Conservation (phyloP, 2,113 vertebrate genomes). For the Lampris megalopsis region DNA sequence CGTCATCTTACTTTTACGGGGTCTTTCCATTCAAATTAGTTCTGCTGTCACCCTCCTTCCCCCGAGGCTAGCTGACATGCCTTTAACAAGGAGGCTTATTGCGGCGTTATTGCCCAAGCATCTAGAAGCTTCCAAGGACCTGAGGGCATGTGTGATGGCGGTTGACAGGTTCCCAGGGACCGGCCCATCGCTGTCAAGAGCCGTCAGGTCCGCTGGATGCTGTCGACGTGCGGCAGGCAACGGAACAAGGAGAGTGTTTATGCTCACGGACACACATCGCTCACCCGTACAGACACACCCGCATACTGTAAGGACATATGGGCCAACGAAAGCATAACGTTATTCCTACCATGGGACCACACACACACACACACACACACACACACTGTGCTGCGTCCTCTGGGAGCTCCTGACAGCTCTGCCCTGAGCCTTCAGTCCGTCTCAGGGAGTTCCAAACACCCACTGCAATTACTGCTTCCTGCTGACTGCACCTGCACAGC, state of each 20-base stretch:
- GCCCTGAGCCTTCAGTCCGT: slow-evolving; percentile 74
- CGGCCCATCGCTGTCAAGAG: slow-evolving; percentile 59
- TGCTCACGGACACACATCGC: no score
- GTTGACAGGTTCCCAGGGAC: slow-evolving; percentile 67
- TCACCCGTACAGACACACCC: not conserved
- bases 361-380: not conserved
- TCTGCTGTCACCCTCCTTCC: slow-evolving; percentile 31
- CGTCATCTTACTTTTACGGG: slow-evolving; percentile 12
- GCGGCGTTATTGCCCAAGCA: slow-evolving; percentile 64
- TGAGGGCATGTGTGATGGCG: slow-evolving; percentile 50
- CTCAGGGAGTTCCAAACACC: slow-evolving; percentile 78
- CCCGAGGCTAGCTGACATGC: slow-evolving; percentile 34
- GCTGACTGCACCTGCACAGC: slow-evolving; percentile 83
- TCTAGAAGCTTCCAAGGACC: slow-evolving; percentile 52
- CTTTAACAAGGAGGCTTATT: slow-evolving; percentile 70
- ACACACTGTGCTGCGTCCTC: slow-evolving; percentile 49
- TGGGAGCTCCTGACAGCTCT: slow-evolving; percentile 76
- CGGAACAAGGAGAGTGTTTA: not conserved
- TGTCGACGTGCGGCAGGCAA: slow-evolving; percentile 47
- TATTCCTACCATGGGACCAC: slow-evolving; percentile 2
- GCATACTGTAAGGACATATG: no score
- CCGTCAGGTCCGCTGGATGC: slow-evolving; percentile 42
- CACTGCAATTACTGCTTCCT: slow-evolving; percentile 82
- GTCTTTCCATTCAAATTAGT: slow-evolving; percentile 39
- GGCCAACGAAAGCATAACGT: slow-evolving; percentile 52